Evolutionary conservation across 2,888 invertebrate genomes (phyloP).

Genomic region (Amitus sp.): DNA sequence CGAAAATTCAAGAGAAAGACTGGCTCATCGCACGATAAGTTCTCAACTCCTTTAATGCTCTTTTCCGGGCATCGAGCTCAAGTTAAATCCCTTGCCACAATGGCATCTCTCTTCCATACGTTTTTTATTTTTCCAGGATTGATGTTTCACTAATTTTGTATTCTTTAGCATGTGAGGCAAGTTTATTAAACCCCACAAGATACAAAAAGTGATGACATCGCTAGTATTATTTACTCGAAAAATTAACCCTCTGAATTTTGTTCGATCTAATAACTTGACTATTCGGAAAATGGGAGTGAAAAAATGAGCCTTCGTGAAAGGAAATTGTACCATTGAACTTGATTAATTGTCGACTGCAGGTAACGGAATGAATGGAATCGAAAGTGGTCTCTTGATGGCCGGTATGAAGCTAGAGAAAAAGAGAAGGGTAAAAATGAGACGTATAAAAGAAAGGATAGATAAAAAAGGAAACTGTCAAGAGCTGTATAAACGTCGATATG

Average conservation of each 20-base stretch:
- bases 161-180: too few relatives aligned
- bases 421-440: background rate
- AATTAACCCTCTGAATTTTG: too few relatives aligned
- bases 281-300: too few relatives aligned
- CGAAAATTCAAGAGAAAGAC: background rate
- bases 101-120: too few relatives aligned
- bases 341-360: background rate
- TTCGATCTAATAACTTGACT: too few relatives aligned
- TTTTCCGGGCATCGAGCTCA: background rate
- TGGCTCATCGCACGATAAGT: background rate
- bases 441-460: background rate
- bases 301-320: too few relatives aligned
- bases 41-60: background rate
- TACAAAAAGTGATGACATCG: too few relatives aligned
- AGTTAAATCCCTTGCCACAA: background rate
- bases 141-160: background rate
- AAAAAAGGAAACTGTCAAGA: background rate
- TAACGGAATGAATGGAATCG: background rate
- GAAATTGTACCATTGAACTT: background rate
- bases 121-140: background rate
- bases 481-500: constrained; percentile 4
- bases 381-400: background rate
- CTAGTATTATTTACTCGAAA: too few relatives aligned
- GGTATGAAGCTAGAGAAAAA: background rate
- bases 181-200: too few relatives aligned